phyloP scores from a whole-genome alignment of 2,888 invertebrate genomes.

The Cantharis flavilabris region DNA sequence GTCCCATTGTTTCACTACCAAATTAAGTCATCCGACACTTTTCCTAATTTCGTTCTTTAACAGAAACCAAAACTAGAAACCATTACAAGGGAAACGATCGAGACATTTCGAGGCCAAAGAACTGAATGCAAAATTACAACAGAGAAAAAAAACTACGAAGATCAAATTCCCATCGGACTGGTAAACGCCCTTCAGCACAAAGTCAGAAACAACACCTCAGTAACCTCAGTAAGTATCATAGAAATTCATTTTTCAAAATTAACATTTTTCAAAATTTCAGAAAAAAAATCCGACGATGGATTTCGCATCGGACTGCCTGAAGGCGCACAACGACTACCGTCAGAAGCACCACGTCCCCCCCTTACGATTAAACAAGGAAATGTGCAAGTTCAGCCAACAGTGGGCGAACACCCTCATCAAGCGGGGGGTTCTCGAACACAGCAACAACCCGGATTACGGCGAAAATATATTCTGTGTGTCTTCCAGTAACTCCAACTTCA shows the following conservation, averaged over 20 bases:
- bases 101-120: conserved; percentile 66
- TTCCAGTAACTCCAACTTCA: conserved; percentile 67
- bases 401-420: conserved; percentile 61
- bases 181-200: conserved; percentile 36
- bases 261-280: conserved; percentile 34
- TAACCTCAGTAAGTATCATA: neutral
- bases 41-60: conserved; percentile 27
- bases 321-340: conserved; percentile 64
- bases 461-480: conserved; percentile 75
- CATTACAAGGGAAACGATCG: conserved; percentile 68
- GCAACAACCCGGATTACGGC: conserved; percentile 61
- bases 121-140: conserved; percentile 68
- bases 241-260: neutral
- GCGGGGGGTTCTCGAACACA: conserved; percentile 60
- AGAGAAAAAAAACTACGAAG: conserved; percentile 61
- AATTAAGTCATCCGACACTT: neutral
- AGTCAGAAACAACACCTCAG: conserved; percentile 36
- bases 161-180: conserved; percentile 50
- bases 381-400: conserved; percentile 59
- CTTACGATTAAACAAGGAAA: conserved; percentile 60
- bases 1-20: conserved; percentile 10
- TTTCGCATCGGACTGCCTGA: conserved; percentile 58
- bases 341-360: conserved; percentile 62
- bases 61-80: conserved; percentile 67
- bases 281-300: conserved; percentile 43